phyloP scores from a whole-genome alignment of 1,140 invertebrate genomes.

The Acarapis woodi region DNA sequence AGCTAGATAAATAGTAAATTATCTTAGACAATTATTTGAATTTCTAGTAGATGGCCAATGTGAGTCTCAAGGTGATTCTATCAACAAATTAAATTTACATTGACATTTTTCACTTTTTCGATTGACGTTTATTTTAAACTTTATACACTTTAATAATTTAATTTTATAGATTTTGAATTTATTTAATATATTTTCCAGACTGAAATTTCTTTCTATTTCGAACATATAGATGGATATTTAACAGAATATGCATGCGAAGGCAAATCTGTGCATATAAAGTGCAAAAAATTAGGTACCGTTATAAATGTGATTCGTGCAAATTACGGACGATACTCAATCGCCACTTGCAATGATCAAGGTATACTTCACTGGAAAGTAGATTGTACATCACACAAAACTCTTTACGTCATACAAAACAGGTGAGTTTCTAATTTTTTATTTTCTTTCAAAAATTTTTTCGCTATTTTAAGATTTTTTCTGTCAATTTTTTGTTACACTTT shows the following conservation, averaged over 20 bases:
- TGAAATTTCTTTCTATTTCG: too few relatives aligned
- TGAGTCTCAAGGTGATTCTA: too few relatives aligned
- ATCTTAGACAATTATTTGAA: too few relatives aligned
- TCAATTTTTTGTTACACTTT: not conserved
- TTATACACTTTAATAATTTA: too few relatives aligned
- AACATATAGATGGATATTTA: not conserved
- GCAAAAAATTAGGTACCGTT: constrained; percentile 47
- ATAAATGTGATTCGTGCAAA: constrained; percentile 77
- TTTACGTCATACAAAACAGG: constrained; percentile 20
- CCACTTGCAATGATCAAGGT: constrained; percentile 81
- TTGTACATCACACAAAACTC: constrained; percentile 43
- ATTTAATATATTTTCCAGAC: too few relatives aligned
- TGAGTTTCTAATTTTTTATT: constrained; percentile 14
- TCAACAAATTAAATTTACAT: too few relatives aligned
- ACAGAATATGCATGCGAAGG: constrained; percentile 80
- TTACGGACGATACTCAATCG: constrained; percentile 79
- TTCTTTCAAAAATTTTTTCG: not conserved
- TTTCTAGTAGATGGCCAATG: too few relatives aligned
- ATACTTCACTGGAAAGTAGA: constrained; percentile 89
- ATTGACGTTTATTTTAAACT: too few relatives aligned
- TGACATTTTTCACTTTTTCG: too few relatives aligned
- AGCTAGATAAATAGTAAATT: too few relatives aligned
- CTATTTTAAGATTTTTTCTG: not conserved
- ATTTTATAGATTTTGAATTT: too few relatives aligned
- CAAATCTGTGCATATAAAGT: constrained; percentile 53